A percentile compares a stretch with the other conserved stretches of the same genome.
phyloP scores from a whole-genome alignment of 2,888 invertebrate genomes.

The Metallyticus violacea region DNA sequence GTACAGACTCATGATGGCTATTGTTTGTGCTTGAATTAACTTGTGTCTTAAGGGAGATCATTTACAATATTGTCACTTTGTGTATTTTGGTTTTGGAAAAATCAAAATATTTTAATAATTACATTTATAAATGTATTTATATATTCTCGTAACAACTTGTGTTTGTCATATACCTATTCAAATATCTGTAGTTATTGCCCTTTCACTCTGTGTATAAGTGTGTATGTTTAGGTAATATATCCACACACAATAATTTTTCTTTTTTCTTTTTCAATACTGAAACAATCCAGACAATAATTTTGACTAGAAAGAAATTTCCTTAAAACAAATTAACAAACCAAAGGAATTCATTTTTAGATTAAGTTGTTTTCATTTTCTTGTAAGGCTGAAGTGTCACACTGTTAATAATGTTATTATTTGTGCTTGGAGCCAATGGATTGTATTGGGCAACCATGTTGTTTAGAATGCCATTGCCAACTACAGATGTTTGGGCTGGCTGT shows the following conservation, averaged over 20 bases:
- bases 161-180: not conserved
- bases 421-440: conserved; percentile 43
- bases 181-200: not conserved
- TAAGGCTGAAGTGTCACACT: conserved; percentile 72
- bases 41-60: not conserved
- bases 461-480: conserved; percentile 36
- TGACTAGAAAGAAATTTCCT: conserved; percentile 30
- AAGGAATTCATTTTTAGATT: conserved; percentile 45
- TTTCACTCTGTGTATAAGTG: not conserved
- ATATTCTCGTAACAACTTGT: no score
- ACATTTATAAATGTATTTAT: not conserved
- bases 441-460: conserved; percentile 39
- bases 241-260: not conserved
- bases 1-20: not conserved
- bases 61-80: not conserved
- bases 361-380: conserved; percentile 88
- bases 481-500: conserved; percentile 8
- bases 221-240: not conserved
- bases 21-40: not conserved
- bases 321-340: conserved; percentile 8
- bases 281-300: conserved; percentile 27
- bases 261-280: conserved; percentile 25
- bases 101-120: not conserved
- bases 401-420: conserved; percentile 46
- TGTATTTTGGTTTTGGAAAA: not conserved